Base-by-base conservation (phyloP, 2,888 invertebrate species). In the Catocala fraxini region DNA sequence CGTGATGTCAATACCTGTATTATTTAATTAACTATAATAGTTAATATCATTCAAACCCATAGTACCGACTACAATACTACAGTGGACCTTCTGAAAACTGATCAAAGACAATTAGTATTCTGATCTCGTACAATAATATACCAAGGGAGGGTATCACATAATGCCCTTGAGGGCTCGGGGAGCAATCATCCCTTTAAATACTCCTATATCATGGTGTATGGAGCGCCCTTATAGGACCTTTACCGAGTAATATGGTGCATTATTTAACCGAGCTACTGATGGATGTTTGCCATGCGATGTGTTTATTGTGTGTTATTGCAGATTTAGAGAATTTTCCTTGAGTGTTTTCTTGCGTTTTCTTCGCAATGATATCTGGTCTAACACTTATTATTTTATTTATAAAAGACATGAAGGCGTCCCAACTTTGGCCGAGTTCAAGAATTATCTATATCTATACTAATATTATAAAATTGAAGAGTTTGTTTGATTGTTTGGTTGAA, bases 211-310 rank as follows among this genome's bases (percentile, higher is more conserved):
- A 46, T 33, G 11, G 48, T n/a, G 33, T 15, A 33, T 5, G 12
- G 43, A 34, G 43, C 13, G 11, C 25, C 25, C 25, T 25, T 25
- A 25, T 25, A 51, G 41, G n/a, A 47, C 53, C 33, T 49, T 46
- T 58, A 57, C 52, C 43, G 51, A n/a, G 39, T 54, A 53, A 53
- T 53, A 51, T 47, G 25, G 51, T 13, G 56, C 59, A 58, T 68
- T 71, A 59, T 60, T 46, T 12, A 52, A 39, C 41, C 12, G 33
- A 47, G 65, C 52, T 59, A 34, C 25, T 59, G 76, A 75, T 75
- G 68, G 72, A 64, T 62, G 68, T 12, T 7, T 63, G 59, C 47
- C 71, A 60, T 63, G 75, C 68, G 59, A 53, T 54, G 12, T 48
- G 58, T 42, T 51, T 47, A 59, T 71, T 59, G 51, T 53, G 0